Conservation (phyloP, 2,113 vertebrate genomes). For the Agelaius tricolor region DNA sequence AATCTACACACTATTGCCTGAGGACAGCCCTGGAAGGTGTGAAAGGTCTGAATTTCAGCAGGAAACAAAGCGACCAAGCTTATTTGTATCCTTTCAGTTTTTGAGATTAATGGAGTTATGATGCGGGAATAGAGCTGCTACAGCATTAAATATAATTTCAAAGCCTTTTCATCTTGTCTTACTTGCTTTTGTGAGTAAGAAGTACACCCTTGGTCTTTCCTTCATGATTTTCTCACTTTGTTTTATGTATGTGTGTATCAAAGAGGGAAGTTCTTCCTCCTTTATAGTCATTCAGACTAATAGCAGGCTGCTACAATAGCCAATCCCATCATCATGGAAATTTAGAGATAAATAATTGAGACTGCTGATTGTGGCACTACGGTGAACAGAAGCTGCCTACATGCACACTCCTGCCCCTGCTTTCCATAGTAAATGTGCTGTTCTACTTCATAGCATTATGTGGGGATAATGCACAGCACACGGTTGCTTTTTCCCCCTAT, state of each 20-base stretch:
- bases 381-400: not conserved
- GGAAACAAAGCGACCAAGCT: not conserved
- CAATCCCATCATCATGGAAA: not conserved
- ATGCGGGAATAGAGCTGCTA: not conserved
- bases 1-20: not conserved
- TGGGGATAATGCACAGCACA: not conserved
- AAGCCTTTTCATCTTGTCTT: conserved; percentile 8
- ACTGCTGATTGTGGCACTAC: not conserved
- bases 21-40: not conserved
- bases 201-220: not conserved
- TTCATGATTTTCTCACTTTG: not conserved
- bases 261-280: not conserved
- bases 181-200: not conserved
- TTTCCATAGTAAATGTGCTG: not conserved
- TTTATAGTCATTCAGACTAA: not conserved
- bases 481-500: not conserved
- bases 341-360: not conserved
- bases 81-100: not conserved
- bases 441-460: not conserved
- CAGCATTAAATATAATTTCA: conserved; percentile 24
- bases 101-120: not conserved
- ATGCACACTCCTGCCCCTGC: not conserved
- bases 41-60: conserved; percentile 37
- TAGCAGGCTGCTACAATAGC: not conserved
- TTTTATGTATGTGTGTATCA: not conserved